A percentile compares a stretch with the other conserved stretches of the same genome.
phyloP scores from a whole-genome alignment of 2,888 invertebrate genomes.

The Azorinus chamasolen region DNA sequence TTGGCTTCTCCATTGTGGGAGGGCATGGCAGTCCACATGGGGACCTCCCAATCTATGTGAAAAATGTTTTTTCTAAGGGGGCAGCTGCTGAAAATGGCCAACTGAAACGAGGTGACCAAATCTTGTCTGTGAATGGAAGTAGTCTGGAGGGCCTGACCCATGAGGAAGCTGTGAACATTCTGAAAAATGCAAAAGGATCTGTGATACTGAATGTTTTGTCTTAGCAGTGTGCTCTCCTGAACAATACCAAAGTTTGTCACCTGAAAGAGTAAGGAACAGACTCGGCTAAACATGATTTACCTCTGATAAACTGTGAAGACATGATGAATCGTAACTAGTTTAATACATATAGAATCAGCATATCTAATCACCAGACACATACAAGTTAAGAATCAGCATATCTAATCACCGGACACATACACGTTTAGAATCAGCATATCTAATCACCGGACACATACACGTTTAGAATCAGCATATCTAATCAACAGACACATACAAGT shows the following conservation, averaged over 20 bases:
- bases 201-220: conserved; percentile 87
- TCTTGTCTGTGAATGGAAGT: conserved; percentile 96
- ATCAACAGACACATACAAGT: too few species aligned
- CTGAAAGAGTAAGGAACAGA: too few species aligned
- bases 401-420: too few species aligned
- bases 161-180: conserved; percentile 94
- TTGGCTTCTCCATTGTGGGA: conserved; percentile 89
- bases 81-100: conserved; percentile 94
- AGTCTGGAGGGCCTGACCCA: conserved; percentile 89
- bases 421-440: too few species aligned
- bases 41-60: conserved; percentile 88
- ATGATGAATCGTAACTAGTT: too few species aligned
- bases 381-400: too few species aligned
- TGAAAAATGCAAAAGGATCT: conserved; percentile 90
- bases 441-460: too few species aligned
- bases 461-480: too few species aligned
- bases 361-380: too few species aligned
- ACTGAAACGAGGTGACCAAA: conserved; percentile 96
- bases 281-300: too few species aligned
- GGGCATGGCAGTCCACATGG: conserved; percentile 88
- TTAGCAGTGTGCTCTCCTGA: conserved; percentile 46
- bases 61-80: conserved; percentile 90
- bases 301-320: too few species aligned
- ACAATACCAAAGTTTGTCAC: neutral
- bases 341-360: too few species aligned